These are phyloP conservation scores for Chelmon rostratus DNA, from an alignment of 2,797 vertebrate genomes.

Conservation along the genomic window DNA sequence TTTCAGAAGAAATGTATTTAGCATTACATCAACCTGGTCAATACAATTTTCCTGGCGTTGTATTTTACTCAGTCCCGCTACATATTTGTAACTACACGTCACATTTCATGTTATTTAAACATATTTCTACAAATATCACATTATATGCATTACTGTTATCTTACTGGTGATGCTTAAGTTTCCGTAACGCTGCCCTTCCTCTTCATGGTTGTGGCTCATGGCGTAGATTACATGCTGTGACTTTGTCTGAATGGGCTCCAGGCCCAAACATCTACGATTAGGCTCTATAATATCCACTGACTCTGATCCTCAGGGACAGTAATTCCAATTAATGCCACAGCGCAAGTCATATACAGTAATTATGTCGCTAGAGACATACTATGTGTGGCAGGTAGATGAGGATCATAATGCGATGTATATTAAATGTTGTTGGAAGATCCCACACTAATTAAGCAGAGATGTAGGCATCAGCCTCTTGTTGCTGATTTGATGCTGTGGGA, in stretches of 20 bases:
- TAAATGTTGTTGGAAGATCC: conserved; percentile 50
- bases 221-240: conserved; percentile 14
- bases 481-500: conserved; percentile 58
- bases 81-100: background rate
- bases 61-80: background rate
- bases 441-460: conserved; percentile 59
- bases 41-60: background rate
- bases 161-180: background rate
- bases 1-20: conserved; percentile 13
- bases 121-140: background rate
- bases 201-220: conserved; percentile 14
- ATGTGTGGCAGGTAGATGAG: conserved; percentile 50
- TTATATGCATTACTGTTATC: background rate
- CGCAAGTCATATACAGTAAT: conserved; percentile 52
- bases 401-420: conserved; percentile 56
- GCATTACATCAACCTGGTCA: conserved; percentile 4
- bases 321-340: conserved; percentile 60
- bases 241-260: conserved; percentile 17
- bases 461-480: conserved; percentile 47
- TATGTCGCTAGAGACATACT: conserved; percentile 53
- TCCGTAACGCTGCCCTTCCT: background rate
- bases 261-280: conserved; percentile 15
- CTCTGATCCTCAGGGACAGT: conserved; percentile 50
- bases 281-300: conserved; percentile 38
- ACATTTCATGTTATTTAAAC: background rate